Conservation (phyloP, 2,888 invertebrate genomes). For the Griposia aprilina region DNA sequence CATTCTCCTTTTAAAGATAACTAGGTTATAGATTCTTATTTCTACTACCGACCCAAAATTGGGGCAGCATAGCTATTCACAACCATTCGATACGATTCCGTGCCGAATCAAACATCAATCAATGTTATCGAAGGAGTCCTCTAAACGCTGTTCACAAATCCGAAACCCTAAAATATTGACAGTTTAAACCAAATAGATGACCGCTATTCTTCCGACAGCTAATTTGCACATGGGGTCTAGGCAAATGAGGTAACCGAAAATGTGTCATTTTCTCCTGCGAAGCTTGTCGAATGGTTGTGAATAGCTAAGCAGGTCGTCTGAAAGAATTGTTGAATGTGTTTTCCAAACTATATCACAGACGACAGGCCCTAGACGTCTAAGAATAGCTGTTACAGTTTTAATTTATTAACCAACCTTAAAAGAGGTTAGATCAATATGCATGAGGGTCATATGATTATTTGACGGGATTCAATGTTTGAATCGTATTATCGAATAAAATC, state of each 20-base stretch:
- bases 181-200: no score
- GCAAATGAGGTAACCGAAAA: no score
- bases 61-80: slow-evolving; percentile 27
- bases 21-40: slow-evolving; percentile 45
- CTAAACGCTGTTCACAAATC: no score
- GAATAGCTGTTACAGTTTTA: slow-evolving; percentile 44
- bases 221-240: no score
- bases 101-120: no score
- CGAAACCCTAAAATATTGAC: no score
- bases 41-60: slow-evolving; percentile 47
- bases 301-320: slow-evolving; percentile 27
- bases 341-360: slow-evolving; percentile 45
- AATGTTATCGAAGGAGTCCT: no score
- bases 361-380: slow-evolving; percentile 30
- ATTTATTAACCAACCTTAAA: slow-evolving; percentile 38
- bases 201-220: no score
- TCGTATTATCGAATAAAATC: slow-evolving; percentile 12
- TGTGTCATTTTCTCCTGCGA: no score
- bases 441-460: slow-evolving; percentile 3
- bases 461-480: slow-evolving; percentile 22
- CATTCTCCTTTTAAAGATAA: slow-evolving; percentile 62
- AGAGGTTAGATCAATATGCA: slow-evolving; percentile 25
- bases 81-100: no score
- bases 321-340: slow-evolving; percentile 40
- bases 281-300: no score